A percentile compares a stretch with the other conserved stretches of the same genome.
phyloP scores from a whole-genome alignment of 2,113 vertebrate genomes.

The Thermophis baileyi region DNA sequence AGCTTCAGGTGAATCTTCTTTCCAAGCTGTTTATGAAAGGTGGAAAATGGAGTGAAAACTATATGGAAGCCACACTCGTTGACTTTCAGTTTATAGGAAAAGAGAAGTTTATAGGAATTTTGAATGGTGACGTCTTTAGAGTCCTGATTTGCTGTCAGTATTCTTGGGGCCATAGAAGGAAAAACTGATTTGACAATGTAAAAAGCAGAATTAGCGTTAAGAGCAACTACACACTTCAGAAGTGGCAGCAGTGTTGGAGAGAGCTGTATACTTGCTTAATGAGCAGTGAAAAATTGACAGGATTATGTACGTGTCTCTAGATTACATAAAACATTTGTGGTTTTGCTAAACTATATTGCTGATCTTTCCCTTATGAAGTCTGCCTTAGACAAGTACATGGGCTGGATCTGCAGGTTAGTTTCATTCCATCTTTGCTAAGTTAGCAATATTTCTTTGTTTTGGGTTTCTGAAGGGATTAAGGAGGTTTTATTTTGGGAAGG shows the following conservation, averaged over 20 bases:
- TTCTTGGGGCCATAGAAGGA: background rate
- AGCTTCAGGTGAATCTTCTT: background rate
- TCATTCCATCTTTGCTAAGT: background rate
- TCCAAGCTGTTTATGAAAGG: background rate
- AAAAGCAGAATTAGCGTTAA: background rate
- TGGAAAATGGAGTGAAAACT: background rate
- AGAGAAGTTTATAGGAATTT: background rate
- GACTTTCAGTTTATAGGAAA: background rate
- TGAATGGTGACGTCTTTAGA: background rate
- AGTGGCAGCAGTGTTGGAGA: background rate
- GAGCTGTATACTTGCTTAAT: background rate
- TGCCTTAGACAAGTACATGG: background rate
- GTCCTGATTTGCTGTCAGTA: background rate
- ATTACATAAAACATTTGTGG: background rate
- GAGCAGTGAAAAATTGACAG: background rate
- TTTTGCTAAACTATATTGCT: background rate
- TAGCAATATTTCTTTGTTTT: background rate
- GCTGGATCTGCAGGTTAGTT: background rate
- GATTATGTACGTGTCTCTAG: background rate
- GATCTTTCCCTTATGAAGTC: background rate
- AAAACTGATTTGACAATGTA: background rate
- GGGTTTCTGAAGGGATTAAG: background rate
- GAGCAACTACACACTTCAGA: background rate
- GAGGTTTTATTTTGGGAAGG: background rate
- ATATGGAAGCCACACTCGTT: background rate